phyloP scores from a whole-genome alignment of 2,113 vertebrate species.

The Bothrops jararaca region DNA sequence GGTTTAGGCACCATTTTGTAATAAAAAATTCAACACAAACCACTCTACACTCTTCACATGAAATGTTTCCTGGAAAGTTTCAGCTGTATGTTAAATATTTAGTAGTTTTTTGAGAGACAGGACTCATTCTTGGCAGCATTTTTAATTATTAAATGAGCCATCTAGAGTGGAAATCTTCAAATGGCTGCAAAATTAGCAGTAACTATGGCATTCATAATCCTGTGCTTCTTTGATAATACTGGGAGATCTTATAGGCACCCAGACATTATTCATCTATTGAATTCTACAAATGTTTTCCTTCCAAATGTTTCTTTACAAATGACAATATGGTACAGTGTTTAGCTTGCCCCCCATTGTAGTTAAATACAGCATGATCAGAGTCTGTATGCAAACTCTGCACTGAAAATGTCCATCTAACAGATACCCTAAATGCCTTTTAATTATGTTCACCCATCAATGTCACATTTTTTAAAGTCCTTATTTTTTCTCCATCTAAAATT shows the following conservation, averaged over 20 bases:
- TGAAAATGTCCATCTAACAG: neutral
- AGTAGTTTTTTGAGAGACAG: slow-evolving; percentile 29
- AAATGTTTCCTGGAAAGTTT: slow-evolving; percentile 44
- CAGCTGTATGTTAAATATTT: slow-evolving; percentile 34
- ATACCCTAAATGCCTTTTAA: neutral
- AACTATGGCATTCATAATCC: neutral
- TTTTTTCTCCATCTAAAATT: neutral
- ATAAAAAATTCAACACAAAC: slow-evolving; percentile 40
- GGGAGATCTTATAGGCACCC: neutral
- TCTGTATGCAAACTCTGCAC: neutral
- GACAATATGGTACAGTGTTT: neutral
- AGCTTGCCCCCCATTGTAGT: neutral
- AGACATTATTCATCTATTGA: neutral
- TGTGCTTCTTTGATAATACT: neutral
- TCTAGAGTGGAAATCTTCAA: neutral
- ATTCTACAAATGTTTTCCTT: neutral
- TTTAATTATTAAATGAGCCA: slow-evolving; percentile 18
- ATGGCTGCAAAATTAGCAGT: neutral
- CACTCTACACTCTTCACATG: slow-evolving; percentile 27
- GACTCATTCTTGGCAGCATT: slow-evolving; percentile 4
- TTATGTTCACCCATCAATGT: neutral
- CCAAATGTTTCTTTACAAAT: neutral
- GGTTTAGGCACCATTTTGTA: slow-evolving; percentile 28
- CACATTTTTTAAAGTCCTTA: neutral
- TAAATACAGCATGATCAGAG: neutral